A percentile compares a stretch with the other conserved stretches of the same genome.
Conservation (phyloP, 2,888 invertebrate genomes). For the Myathropa florea region DNA sequence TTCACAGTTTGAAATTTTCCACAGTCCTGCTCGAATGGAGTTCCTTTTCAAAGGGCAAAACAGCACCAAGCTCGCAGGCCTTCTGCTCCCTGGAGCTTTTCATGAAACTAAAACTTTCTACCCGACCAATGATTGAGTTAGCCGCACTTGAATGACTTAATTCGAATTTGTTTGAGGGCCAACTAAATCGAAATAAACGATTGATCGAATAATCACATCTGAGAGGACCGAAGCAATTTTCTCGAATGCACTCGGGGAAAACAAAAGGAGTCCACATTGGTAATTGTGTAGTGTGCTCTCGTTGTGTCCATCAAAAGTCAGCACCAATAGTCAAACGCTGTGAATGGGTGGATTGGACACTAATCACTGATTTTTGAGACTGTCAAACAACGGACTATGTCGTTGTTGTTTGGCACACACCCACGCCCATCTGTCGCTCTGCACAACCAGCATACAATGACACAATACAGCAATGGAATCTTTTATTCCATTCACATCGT, state of each 20-base stretch:
- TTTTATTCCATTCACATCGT: slow-evolving; percentile 60
- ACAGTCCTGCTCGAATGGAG: slow-evolving; percentile 12
- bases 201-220: slow-evolving; percentile 51
- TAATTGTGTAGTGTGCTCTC: slow-evolving; percentile 32
- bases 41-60: slow-evolving; percentile 47
- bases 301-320: slow-evolving; percentile 43
- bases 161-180: slow-evolving; percentile 61
- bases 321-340: slow-evolving; percentile 25
- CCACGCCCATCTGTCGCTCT: slow-evolving; percentile 22
- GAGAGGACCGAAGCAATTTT: slow-evolving; percentile 37
- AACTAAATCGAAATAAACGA: slow-evolving; percentile 63
- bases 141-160: slow-evolving; percentile 65
- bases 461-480: slow-evolving; percentile 54
- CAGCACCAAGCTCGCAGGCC: slow-evolving; percentile 30
- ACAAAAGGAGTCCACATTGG: slow-evolving; percentile 7
- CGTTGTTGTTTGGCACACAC: slow-evolving; percentile 10
- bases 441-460: slow-evolving; percentile 26
- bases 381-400: slow-evolving; percentile 40
- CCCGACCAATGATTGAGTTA: slow-evolving; percentile 54
- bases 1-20: slow-evolving; percentile 44
- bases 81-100: slow-evolving; percentile 41
- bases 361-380: slow-evolving; percentile 63
- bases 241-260: slow-evolving; percentile 26
- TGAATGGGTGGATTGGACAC: slow-evolving; percentile 26
- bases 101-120: slow-evolving; percentile 61